These are phyloP conservation scores for Poeciliopsis retropinna DNA, from an alignment of 2,113 vertebrate species.

Conservation along the genomic window DNA sequence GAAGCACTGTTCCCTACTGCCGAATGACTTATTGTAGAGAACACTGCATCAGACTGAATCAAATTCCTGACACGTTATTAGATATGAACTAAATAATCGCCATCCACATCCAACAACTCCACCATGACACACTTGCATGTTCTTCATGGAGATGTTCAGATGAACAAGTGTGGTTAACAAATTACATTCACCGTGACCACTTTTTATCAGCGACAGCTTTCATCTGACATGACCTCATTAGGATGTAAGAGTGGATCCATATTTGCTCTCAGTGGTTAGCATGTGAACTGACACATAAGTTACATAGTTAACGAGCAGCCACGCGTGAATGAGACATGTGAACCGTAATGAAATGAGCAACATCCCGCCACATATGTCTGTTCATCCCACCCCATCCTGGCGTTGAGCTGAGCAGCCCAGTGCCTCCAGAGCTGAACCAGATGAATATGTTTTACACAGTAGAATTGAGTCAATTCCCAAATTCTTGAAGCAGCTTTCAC, in stretches of 20 bases:
- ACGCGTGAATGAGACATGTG: constrained; percentile 68
- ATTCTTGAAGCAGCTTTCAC: not conserved
- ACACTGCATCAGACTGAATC: not conserved
- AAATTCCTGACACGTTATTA: not conserved
- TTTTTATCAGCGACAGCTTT: constrained; percentile 18
- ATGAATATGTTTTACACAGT: constrained; percentile 17
- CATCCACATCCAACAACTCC: not conserved
- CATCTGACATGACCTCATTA: constrained; percentile 68
- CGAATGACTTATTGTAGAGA: not conserved
- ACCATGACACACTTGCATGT: not conserved
- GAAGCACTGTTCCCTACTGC: not conserved
- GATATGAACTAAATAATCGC: not conserved
- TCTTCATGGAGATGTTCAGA: not conserved
- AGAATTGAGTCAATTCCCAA: constrained; percentile 1
- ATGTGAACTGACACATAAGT: constrained; percentile 75
- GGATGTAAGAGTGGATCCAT: constrained; percentile 70
- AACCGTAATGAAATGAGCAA: constrained; percentile 55
- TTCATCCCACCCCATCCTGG: not conserved
- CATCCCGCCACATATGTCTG: constrained; percentile 64
- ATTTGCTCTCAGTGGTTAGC: constrained; percentile 57
- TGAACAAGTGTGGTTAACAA: constrained; percentile 3
- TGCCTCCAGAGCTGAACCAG: constrained; percentile 14
- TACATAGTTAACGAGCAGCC: constrained; percentile 65
- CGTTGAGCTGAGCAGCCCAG: constrained; percentile 16
- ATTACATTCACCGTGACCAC: not conserved